A percentile compares a stretch with the other conserved stretches of the same genome.
phyloP scores from a whole-genome alignment of 1,140 invertebrate species.

The Polyergus mexicanus region DNA sequence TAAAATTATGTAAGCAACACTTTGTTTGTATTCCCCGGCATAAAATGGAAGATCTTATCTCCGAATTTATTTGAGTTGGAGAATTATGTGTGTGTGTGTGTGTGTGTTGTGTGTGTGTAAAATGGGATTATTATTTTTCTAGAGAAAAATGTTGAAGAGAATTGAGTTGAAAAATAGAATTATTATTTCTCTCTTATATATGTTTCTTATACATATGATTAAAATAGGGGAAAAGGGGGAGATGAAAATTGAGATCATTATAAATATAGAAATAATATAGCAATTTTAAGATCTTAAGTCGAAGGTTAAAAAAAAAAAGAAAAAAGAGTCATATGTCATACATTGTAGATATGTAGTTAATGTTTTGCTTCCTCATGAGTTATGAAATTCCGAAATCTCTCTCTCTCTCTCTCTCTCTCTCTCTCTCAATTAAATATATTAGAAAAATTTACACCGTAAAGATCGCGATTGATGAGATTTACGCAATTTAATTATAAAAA shows the following conservation, averaged over 20 bases:
- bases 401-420: too few species aligned
- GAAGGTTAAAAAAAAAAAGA: not conserved
- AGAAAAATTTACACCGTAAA: too few species aligned
- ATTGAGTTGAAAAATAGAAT: not conserved
- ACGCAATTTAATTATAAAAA: conserved; percentile 15
- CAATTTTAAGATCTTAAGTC: not conserved
- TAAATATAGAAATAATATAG: not conserved
- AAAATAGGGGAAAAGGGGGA: too few species aligned
- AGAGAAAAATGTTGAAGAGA: not conserved
- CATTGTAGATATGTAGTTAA: too few species aligned
- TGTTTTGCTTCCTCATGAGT: too few species aligned
- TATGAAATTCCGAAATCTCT: not conserved
- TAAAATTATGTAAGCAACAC: conserved; percentile 7
- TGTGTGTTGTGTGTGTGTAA: too few species aligned
- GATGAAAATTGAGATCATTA: not conserved
- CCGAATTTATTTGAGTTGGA: not conserved
- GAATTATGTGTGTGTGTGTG: too few species aligned
- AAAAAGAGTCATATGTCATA: too few species aligned
- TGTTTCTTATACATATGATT: not conserved
- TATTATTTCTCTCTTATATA: not conserved
- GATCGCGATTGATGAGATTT: not conserved
- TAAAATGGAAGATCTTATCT: conserved; percentile 16
- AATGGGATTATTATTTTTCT: not conserved
- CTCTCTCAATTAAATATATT: not conserved
- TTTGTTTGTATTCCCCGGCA: not conserved